Base-by-base conservation (phyloP, 2,797 vertebrate species). In the Caiman crocodilus region DNA sequence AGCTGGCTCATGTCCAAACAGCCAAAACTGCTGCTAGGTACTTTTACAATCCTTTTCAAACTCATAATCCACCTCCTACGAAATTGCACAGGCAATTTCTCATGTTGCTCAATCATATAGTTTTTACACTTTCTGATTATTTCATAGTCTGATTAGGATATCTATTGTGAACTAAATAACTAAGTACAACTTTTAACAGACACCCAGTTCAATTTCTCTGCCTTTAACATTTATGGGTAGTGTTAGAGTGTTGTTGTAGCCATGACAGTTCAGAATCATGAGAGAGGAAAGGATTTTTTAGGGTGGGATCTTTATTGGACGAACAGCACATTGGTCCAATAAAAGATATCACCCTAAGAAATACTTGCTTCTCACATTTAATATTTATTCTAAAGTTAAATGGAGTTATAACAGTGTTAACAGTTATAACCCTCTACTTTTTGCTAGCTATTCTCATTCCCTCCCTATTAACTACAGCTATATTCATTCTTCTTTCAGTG, bases 1-100 rank as follows among this genome's bases (percentile, higher is more conserved):
- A 97, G 96, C 96, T 98, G 97, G 96, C 96, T 98, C 78, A 85
- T 87, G 96, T 97, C 96, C 97, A 98, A 92, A 97, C 95, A 97
- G 96, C 96, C 96, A 96, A 97, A 98, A 97, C 92, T 97, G 90
- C 97, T 96, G 95, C 91, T 96, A 92, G 82, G 76, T 97, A 98
- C 96, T 98, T 98, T 96, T 96, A 96, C 95, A 95, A 79, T 96
- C 95, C 97, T 98, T 97, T 97, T 96, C 92, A 81, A 97, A 97
- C 92, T 97, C 95, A 94, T 96, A 96, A 98, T 95, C 96, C 87
- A 95, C 94, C 95, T 98, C 97, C 97, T 97, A 97, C 94, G 65
- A 98, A 98, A 98, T 94, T 95, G 94, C 90, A 95, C 95, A 93
- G 79, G 90, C 96, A 81, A 89, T 91, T 96, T 98, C 96, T 97